A percentile compares a stretch with the other conserved stretches of the same genome.
These are phyloP conservation scores for Oryzias celebensis DNA, from an alignment of 2,113 vertebrate species.

Conservation along the genomic window DNA sequence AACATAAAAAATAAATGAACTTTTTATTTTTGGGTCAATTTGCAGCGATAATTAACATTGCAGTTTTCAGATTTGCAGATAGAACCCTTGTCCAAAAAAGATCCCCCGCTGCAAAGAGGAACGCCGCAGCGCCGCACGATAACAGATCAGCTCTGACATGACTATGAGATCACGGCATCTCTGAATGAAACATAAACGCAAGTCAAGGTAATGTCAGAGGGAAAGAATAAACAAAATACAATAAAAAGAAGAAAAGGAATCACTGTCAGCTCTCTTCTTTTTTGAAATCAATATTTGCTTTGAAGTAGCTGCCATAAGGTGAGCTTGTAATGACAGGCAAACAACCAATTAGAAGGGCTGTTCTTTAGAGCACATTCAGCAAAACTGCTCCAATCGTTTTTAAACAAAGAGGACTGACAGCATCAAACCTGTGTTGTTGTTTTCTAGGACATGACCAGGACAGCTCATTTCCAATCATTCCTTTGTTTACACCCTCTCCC, in stretches of 20 bases:
- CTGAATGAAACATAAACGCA: constrained; percentile 15
- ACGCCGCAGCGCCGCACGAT: constrained; percentile 40
- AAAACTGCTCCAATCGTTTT: background rate
- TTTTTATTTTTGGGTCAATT: constrained; percentile 50
- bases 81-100: constrained; percentile 63
- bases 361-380: constrained; percentile 15
- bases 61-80: constrained; percentile 51
- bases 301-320: constrained; percentile 63
- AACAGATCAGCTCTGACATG: constrained; percentile 18
- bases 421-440: background rate
- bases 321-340: constrained; percentile 55
- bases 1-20: constrained; percentile 52
- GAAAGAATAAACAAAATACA: constrained; percentile 26
- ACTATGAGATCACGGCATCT: constrained; percentile 17
- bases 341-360: constrained; percentile 64
- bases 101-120: constrained; percentile 34
- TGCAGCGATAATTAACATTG: constrained; percentile 57
- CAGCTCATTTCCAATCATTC: too few relatives aligned
- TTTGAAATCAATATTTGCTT: constrained; percentile 41
- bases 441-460: too few relatives aligned
- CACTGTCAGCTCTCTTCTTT: constrained; percentile 47
- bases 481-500: too few relatives aligned
- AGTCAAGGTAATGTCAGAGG: constrained; percentile 39
- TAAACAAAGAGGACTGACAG: background rate
- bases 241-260: constrained; percentile 48